Evolutionary conservation across 1,140 invertebrate species (phyloP).

Genomic region (Ceratoteleas bidentatus): DNA sequence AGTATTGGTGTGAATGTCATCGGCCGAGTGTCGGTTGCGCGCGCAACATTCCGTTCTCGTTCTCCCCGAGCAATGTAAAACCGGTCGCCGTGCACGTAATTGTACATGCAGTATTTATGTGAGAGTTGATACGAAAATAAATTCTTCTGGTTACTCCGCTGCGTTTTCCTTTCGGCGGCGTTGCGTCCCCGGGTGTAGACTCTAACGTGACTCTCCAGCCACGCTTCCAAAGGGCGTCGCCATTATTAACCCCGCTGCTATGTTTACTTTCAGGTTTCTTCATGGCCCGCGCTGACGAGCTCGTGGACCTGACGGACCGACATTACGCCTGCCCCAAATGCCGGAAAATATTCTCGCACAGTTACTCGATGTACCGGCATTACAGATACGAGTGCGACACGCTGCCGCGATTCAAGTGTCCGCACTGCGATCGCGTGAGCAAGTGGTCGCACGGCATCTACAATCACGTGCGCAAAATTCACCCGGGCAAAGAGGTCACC

Average conservation of each 20-base stretch:
- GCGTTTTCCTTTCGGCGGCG: slow-evolving; percentile 12
- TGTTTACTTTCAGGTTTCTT: slow-evolving; percentile 50
- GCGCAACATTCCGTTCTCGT: slow-evolving; percentile 19
- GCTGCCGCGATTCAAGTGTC: slow-evolving; percentile 85
- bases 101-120: slow-evolving; percentile 51
- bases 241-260: slow-evolving; percentile 13
- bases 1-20: too few relatives aligned
- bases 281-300: slow-evolving; percentile 7
- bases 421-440: slow-evolving; percentile 78
- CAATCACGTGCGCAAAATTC: slow-evolving; percentile 74
- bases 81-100: not conserved
- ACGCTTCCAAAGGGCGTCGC: not conserved
- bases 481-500: slow-evolving; percentile 69
- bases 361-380: slow-evolving; percentile 84
- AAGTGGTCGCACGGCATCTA: slow-evolving; percentile 77
- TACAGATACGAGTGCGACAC: slow-evolving; percentile 87
- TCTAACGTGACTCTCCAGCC: not conserved
- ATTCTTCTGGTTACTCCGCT: slow-evolving; percentile 35
- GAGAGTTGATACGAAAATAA: slow-evolving; percentile 37
- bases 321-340: slow-evolving; percentile 75
- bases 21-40: too few relatives aligned
- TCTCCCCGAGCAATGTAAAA: slow-evolving; percentile 11
- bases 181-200: too few relatives aligned
- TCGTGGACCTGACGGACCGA: slow-evolving; percentile 24
- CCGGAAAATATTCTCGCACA: slow-evolving; percentile 76